phyloP scores from a whole-genome alignment of 2,888 invertebrate genomes.

The Gari tellinella region DNA sequence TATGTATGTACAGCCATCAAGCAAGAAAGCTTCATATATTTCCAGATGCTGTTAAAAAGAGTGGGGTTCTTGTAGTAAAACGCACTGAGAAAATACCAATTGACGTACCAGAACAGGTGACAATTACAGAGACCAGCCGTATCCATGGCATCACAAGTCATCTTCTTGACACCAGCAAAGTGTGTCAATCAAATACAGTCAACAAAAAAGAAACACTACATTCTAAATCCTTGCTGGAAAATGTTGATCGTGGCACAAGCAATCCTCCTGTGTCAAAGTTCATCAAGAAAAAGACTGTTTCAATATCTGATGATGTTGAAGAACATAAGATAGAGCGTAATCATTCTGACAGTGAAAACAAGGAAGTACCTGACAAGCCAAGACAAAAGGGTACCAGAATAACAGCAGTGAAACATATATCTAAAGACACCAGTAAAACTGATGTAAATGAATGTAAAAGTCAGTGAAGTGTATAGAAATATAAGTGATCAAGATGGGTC shows the following conservation, averaged over 20 bases:
- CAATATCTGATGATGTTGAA: slow-evolving; percentile 40
- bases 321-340: slow-evolving; percentile 15
- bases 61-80: slow-evolving; percentile 50
- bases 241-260: not conserved
- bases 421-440: slow-evolving; percentile 20
- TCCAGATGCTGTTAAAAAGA: slow-evolving; percentile 54
- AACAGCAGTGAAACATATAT: slow-evolving; percentile 45
- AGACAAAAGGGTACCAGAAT: slow-evolving; percentile 39
- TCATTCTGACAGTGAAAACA: slow-evolving; percentile 2
- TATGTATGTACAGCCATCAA: too few species aligned
- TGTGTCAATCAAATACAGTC: not conserved
- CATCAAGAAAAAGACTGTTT: slow-evolving; percentile 43
- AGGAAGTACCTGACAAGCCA: not conserved
- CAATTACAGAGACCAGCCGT: slow-evolving; percentile 50
- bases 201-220: not conserved
- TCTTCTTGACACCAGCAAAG: slow-evolving; percentile 35
- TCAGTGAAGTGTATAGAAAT: slow-evolving; percentile 38
- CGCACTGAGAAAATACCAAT: slow-evolving; percentile 53
- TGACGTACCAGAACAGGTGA: slow-evolving; percentile 30
- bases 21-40: not conserved
- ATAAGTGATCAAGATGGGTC: too few species aligned
- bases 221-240: not conserved
- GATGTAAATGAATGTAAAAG: slow-evolving; percentile 62
- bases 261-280: slow-evolving; percentile 11
- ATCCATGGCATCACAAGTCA: slow-evolving; percentile 14